Percentiles rank a stretch among this genome's conserved stretches.
phyloP scores from a whole-genome alignment of 1,140 invertebrate genomes.

The Sminthurides bifidus region DNA sequence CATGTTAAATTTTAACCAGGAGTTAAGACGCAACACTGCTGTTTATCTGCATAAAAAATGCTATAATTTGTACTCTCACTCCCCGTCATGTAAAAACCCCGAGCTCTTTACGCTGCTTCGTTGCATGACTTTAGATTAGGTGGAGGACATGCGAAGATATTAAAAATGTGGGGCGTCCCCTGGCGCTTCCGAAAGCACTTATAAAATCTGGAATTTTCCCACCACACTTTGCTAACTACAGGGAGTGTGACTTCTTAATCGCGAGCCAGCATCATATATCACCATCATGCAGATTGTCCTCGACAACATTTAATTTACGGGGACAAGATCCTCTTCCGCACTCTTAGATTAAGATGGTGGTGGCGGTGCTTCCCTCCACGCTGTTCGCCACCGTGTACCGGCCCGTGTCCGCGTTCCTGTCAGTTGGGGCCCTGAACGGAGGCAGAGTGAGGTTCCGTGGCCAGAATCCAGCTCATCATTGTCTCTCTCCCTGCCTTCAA shows the following conservation, averaged over 20 bases:
- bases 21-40: no score
- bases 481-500: no score
- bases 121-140: no score
- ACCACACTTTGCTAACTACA: conserved; percentile 9
- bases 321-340: background rate
- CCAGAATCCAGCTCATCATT: conserved; percentile 8
- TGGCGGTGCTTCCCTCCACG: conserved; percentile 2
- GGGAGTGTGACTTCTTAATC: conserved; percentile 27
- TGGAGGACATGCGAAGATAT: no score
- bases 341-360: background rate
- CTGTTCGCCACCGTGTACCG: background rate
- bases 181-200: no score
- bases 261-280: conserved; percentile 20
- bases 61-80: no score
- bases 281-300: conserved; percentile 26
- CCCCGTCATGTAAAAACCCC: no score
- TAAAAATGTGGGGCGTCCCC: no score
- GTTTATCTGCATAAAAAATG: no score
- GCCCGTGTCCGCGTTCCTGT: background rate
- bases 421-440: background rate
- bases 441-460: background rate
- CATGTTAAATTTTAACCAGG: no score
- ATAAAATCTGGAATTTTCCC: no score
- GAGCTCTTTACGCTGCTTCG: no score
- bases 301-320: conserved; percentile 27